These are phyloP conservation scores for Alethe castanea DNA, from an alignment of 2,113 vertebrate species.

Conservation along the genomic window DNA sequence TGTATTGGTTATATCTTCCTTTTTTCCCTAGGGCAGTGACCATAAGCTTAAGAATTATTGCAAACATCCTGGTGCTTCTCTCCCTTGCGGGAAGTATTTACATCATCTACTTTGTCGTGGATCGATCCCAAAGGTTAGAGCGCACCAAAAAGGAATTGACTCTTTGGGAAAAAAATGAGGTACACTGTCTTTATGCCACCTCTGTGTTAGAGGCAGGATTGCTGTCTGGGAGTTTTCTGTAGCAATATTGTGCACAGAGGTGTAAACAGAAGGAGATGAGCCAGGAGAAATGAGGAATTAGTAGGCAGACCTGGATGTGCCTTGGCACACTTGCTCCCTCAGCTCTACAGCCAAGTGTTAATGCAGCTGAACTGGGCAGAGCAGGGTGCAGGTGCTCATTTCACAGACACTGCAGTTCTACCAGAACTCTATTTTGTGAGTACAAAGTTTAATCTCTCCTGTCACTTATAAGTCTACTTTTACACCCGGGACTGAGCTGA, in stretches of 20 bases:
- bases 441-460: background rate
- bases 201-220: background rate
- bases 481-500: accelerated
- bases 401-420: background rate
- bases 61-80: constrained; percentile 93
- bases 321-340: accelerated
- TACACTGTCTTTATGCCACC: background rate
- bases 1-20: background rate
- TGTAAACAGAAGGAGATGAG: background rate
- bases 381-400: background rate
- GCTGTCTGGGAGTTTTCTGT: background rate
- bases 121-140: constrained; percentile 92
- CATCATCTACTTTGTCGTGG: constrained; percentile 98
- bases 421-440: background rate
- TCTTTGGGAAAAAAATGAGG: constrained; percentile 98
- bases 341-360: background rate
- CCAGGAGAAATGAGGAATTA: background rate
- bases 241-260: background rate
- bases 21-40: constrained; percentile 81
- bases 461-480: background rate
- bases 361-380: background rate
- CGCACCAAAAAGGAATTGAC: constrained; percentile 87
- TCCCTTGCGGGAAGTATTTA: constrained; percentile 97
- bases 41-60: constrained; percentile 89
- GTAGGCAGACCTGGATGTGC: background rate